phyloP scores from a whole-genome alignment of 1,140 invertebrate species.

The Delia radicum region DNA sequence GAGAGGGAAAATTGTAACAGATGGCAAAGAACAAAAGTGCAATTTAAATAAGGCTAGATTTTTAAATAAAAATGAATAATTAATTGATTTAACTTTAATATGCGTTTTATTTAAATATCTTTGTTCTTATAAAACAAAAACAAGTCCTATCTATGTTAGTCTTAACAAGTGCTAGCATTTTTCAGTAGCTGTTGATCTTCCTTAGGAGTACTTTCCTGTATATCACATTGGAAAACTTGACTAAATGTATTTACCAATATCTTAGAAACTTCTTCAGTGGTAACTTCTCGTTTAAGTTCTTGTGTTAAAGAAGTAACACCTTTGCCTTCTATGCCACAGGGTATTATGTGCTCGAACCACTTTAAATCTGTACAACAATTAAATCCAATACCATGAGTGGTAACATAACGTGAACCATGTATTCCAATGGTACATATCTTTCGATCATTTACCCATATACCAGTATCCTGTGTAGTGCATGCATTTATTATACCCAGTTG shows the following conservation, averaged over 20 bases:
- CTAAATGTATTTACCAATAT: slow-evolving; percentile 67
- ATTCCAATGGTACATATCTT: slow-evolving; percentile 85
- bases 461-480: slow-evolving; percentile 69
- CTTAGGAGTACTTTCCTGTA: slow-evolving; percentile 30
- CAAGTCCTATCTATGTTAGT: background rate
- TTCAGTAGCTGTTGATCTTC: background rate
- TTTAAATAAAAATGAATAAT: background rate
- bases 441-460: slow-evolving; percentile 70
- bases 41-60: slow-evolving; percentile 48
- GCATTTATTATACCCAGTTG: slow-evolving; percentile 67
- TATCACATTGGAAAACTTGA: slow-evolving; percentile 65
- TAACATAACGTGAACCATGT: slow-evolving; percentile 80
- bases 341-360: slow-evolving; percentile 95
- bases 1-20: slow-evolving; percentile 41
- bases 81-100: slow-evolving; percentile 36
- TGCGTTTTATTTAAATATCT: background rate
- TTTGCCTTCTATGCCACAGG: slow-evolving; percentile 94
- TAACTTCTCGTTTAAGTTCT: slow-evolving; percentile 64
- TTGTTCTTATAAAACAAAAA: background rate
- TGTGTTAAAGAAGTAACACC: slow-evolving; percentile 87
- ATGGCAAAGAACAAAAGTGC: slow-evolving; percentile 42
- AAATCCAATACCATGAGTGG: slow-evolving; percentile 90
- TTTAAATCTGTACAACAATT: slow-evolving; percentile 90
- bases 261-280: slow-evolving; percentile 63
- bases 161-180: background rate